Evolutionary conservation across 2,888 invertebrate genomes (phyloP).

Genomic region (Acanthosepion lycidas): DNA sequence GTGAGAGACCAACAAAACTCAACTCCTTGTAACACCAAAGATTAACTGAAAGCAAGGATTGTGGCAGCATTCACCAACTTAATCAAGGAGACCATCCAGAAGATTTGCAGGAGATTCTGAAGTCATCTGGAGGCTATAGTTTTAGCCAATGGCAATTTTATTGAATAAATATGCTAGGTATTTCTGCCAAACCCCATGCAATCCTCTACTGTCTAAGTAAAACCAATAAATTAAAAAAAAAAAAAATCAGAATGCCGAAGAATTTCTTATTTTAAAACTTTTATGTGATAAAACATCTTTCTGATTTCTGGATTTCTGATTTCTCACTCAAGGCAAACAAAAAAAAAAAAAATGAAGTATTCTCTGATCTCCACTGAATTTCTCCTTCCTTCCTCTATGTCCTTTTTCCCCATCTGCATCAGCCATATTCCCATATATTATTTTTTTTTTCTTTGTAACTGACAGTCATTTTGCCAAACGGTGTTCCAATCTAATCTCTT

Average conservation of each 20-base stretch:
- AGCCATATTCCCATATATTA: background rate
- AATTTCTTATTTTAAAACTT: slow-evolving; percentile 25
- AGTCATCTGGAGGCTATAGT: no score
- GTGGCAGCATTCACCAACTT: no score
- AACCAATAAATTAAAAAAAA: background rate
- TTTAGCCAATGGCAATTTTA: no score
- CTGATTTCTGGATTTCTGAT: background rate
- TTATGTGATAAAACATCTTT: background rate
- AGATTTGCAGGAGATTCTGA: no score
- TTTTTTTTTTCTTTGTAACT: background rate
- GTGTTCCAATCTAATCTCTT: slow-evolving; percentile 6
- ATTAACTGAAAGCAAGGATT: no score
- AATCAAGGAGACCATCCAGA: no score
- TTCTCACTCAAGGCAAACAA: background rate
- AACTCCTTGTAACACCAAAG: no score
- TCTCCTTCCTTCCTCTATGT: background rate
- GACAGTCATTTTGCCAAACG: slow-evolving; percentile 7
- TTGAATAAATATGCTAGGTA: no score
- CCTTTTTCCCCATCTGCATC: no score
- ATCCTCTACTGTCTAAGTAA: background rate
- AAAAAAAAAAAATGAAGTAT: background rate
- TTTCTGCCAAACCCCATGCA: no score
- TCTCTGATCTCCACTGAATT: background rate
- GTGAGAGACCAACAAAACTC: no score
- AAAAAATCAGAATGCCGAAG: background rate